Base-by-base conservation (phyloP, 2,888 invertebrate genomes). In the Tetranychus piercei region DNA sequence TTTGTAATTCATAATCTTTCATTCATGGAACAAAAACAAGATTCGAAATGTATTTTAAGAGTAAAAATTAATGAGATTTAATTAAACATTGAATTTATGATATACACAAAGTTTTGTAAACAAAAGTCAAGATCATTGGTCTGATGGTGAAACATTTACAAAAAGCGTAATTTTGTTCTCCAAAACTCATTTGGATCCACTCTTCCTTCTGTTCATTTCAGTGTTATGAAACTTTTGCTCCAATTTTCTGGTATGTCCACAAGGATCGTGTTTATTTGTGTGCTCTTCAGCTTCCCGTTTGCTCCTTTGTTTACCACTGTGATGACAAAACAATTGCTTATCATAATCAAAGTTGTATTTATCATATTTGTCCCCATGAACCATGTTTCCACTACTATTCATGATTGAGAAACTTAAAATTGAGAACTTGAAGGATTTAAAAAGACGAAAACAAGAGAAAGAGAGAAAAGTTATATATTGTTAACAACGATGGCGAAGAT, bases 171-270 rank as follows among this genome's bases (percentile, higher is more conserved):
- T 9, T 15, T 55, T 9, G 15, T 0, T 9, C 9, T 55, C 11
- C 9, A 55, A 55, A 55, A 15, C 2, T 55, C 15, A 55, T 55
- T 55, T 55, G 15, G 55, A 55, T 55, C 15, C 55, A 55, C 55
- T 55, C 7, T 67, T 67, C n/a, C 67, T 73, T 45, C 34, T 66
- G 22, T 78, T 77, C 20, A 71, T 66, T 73, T 79, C 79, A 7
- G 79, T 78, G 44, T 93, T 93, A 82, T 88, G 87, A 78, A 92
- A 82, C 84, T 93, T 93, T 76, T 89, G 90, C 64, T 89, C 85
- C 81, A 92, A 88, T 86, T 95, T 95, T 83, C 94, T 88, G 74
- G 91, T 91, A 87, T 95, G 94, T 79, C 94, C 94, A 81, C 88
- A 88, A 77, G 94, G 93, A 83, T 94, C 94, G 83, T 87, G 88